Base-by-base conservation (phyloP, 2,888 invertebrate genomes). In the Caenorhabditis japonica region DNA sequence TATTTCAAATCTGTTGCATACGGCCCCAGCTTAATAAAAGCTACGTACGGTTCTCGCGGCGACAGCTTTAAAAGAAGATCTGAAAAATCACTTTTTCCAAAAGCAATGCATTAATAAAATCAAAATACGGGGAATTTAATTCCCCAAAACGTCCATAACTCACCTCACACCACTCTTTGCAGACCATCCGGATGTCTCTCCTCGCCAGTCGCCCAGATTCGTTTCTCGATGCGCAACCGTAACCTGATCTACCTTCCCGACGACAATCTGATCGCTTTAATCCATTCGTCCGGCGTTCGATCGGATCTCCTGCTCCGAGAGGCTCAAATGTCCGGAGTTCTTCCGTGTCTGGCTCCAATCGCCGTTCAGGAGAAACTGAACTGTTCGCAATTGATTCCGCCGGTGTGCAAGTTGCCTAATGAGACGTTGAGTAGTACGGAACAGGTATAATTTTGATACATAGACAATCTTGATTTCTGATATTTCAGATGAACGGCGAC, bases 401-500 rank as follows among this genome's bases (percentile, higher is more conserved):
- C 68, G 15, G 38, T 5, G 13, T 82, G 81, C 52, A 49, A 55
- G 56, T 53, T 19, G 74, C 79, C 38, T 71, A 78, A 60, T 70
- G 75, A 61, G 58, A 70, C 41, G 13, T 41, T 51, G 51, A 60
- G 33, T 3, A 47, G 33, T 17, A 46, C 52, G 7, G 46, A 64
- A 25, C 56, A 61, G 52, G 53, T 61, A 25, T 15, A 23, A 27
- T n/a, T n/a, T n/a, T n/a, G n/a, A n/a, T n/a, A n/a, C n/a, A n/a
- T n/a, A n/a, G n/a, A n/a, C n/a, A n/a, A n/a, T n/a, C n/a, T n/a
- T n/a, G n/a, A n/a, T n/a, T n/a, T n/a, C n/a, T 34, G 34, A 23
- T n/a, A n/a, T 34, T 76, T 53, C 58, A 80, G 80, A 13, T 82
- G 47, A 74, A 71, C 36, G 81, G 81, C 23, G 75, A 72, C 7